Evolutionary conservation across 2,113 vertebrate species (phyloP), one percentile per base, ranked within the genome.

Genomic region (Accipiter cooperii): DNA sequence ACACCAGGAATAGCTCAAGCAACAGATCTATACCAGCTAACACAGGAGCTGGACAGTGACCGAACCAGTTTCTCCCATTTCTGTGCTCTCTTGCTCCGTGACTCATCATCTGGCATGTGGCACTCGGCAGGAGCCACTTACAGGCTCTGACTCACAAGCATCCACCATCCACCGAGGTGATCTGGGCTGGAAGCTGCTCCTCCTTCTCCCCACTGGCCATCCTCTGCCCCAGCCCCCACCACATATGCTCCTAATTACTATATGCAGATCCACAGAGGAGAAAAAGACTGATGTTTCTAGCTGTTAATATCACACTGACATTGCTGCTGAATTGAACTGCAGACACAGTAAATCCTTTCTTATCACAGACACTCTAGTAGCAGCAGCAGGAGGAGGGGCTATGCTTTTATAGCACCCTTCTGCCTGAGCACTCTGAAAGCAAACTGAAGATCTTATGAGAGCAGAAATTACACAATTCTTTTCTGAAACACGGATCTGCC

Each of bases 21-120:
- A 90, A 49, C 82, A 79, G 36, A 80, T 12, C 49, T 46, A 10
- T 12, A 71, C 38, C 46, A 80, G 79, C 55, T 55, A 86, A 26
- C 52, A 38, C 9, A 14, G 83, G 14, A 91, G 24, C 65, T 3
- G 42, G 79, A 78, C 76, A 80, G 96, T 47, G 58, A 83, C n/a
- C 0, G 0, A 90, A 96, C 76, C 24, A 89, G 52, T 88, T 92
- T 87, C 73, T 94, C 71, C 91, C 69, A 70, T 75, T 87, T 93
- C 87, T 96, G 84, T 73, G 95, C 95, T 97, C 92, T 92, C 87
- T 68, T 94, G 95, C 91, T 92, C 68, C 7, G 0, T 89, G 96
- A 97, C 77, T 97, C 94, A 97, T 70, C 69, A 82, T 65, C 80
- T 93, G 95, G 86, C 95, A 97, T 52, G 92, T 76, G 88, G 94